phyloP scores from a whole-genome alignment of 2,113 vertebrate species.

The Anhinga anhinga region DNA sequence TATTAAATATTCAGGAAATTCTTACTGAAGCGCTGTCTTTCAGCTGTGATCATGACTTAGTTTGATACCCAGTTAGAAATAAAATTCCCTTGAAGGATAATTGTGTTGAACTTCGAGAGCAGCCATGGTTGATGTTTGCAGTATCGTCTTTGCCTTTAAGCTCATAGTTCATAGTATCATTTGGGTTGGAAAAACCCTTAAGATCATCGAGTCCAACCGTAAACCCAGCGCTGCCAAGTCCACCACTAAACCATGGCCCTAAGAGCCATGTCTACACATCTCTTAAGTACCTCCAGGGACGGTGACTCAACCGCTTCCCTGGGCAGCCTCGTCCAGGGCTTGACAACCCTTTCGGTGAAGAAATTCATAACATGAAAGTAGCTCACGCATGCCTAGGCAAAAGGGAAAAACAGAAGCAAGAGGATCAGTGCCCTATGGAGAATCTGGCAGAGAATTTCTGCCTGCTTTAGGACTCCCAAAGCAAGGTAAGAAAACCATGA shows the following conservation, averaged over 20 bases:
- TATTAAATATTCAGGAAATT: not conserved
- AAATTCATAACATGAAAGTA: not conserved
- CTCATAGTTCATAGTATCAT: not conserved
- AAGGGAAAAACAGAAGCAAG: not conserved
- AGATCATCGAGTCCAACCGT: not conserved
- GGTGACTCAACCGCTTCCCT: too few relatives aligned
- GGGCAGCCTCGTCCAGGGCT: not conserved
- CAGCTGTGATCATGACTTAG: not conserved
- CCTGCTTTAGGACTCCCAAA: not conserved
- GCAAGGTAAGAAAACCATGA: not conserved
- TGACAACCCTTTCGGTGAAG: not conserved
- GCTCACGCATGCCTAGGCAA: not conserved
- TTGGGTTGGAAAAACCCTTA: not conserved
- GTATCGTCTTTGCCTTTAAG: not conserved
- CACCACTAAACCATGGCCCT: not conserved
- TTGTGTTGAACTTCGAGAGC: not conserved
- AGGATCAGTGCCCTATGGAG: not conserved
- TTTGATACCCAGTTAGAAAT: not conserved
- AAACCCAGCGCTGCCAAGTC: too few relatives aligned
- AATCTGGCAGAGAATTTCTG: not conserved
- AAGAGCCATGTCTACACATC: fast-evolving
- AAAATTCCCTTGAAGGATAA: not conserved
- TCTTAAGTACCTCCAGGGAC: not conserved
- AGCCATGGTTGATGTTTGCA: not conserved
- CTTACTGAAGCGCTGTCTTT: not conserved